phyloP scores from a whole-genome alignment of 1,140 invertebrate species.

The Neotoxoptera formosana region DNA sequence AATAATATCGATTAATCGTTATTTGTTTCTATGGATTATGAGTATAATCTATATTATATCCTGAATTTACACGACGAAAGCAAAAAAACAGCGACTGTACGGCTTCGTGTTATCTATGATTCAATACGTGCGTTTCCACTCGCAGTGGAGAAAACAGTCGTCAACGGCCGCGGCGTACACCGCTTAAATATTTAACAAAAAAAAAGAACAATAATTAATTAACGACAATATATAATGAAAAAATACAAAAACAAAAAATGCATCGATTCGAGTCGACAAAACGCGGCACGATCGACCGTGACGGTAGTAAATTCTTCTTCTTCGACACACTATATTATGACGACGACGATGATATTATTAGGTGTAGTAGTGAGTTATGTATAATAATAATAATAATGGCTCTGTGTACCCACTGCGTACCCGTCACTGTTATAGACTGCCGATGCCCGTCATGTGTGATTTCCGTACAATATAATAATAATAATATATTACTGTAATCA shows the following conservation, averaged over 20 bases:
- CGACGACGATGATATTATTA: not conserved
- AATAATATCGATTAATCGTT: too few species aligned
- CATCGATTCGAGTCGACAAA: not conserved
- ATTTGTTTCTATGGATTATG: too few species aligned
- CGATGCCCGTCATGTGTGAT: not conserved
- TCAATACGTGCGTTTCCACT: too few species aligned
- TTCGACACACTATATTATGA: not conserved
- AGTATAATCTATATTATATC: too few species aligned
- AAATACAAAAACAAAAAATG: not conserved
- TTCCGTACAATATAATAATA: not conserved
- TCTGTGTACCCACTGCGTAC: not conserved
- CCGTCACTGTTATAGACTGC: not conserved
- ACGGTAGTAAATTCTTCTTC: not conserved
- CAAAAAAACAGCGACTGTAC: too few species aligned
- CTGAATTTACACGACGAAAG: too few species aligned
- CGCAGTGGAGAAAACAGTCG: too few species aligned
- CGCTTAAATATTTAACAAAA: not conserved
- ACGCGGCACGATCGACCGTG: not conserved
- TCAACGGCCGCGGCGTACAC: too few species aligned
- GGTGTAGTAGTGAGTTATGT: not conserved
- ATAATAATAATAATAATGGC: not conserved
- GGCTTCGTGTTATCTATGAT: too few species aligned
- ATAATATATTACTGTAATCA: not conserved
- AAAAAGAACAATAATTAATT: not conserved
- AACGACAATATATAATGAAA: not conserved